These are phyloP conservation scores for Plotosus lineatus DNA, from an alignment of 2,113 vertebrate genomes.

Conservation along the genomic window DNA sequence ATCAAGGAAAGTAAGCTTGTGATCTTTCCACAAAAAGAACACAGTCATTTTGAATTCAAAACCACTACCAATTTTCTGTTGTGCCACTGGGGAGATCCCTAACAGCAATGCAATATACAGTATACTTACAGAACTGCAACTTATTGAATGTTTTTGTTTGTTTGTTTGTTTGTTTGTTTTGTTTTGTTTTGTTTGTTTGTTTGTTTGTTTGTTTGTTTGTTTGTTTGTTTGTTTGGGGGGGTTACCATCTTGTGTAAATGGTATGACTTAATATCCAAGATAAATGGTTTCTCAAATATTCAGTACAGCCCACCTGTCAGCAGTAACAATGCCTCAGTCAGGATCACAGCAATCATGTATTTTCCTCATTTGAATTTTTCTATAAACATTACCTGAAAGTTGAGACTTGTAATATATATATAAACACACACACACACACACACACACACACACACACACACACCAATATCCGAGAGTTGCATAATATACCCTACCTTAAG, in stretches of 20 bases:
- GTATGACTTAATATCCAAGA: not conserved
- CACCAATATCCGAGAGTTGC: too few relatives aligned
- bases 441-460: too few relatives aligned
- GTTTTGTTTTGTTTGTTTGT: not conserved
- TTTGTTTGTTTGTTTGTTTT: not conserved
- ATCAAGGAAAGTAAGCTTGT: not conserved
- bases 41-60: not conserved
- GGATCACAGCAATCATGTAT: not conserved
- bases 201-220: not conserved
- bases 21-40: not conserved
- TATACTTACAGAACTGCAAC: not conserved
- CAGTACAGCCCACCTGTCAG: not conserved
- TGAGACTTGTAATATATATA: not conserved
- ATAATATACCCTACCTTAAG: not conserved
- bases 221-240: not conserved
- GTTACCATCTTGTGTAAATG: not conserved
- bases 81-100: too few relatives aligned
- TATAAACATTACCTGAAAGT: not conserved
- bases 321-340: not conserved
- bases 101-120: too few relatives aligned
- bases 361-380: not conserved
- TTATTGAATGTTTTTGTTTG: not conserved
- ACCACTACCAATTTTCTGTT: too few relatives aligned
- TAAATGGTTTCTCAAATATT: not conserved
- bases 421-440: too few relatives aligned